Base-by-base conservation (phyloP, 2,797 vertebrate species). In the Capromys pilorides region DNA sequence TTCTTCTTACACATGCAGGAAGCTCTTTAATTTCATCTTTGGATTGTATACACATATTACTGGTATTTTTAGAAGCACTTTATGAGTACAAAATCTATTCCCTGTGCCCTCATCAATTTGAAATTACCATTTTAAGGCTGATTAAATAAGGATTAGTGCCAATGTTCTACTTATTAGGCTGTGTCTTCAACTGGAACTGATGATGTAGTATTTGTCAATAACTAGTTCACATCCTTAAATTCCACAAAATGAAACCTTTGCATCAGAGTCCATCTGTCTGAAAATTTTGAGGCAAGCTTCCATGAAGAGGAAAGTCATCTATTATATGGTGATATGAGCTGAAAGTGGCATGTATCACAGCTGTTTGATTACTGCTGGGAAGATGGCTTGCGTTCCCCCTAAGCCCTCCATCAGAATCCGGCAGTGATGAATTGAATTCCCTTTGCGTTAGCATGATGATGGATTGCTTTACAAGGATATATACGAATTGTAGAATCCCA, bases 141-240 rank as follows among this genome's bases (percentile, higher is more conserved):
- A 98, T 99, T 98, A 98, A 98, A 98, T 98, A 98, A 98, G 98
- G 98, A 99, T 99, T 99, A 98, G 98, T 97, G 97, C 97, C 97
- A 98, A 98, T 98, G 98, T 98, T 98, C 98, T 98, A 98, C 98
- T 98, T 98, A 98, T 98, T 98, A 98, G 98, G 98, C 98, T 98
- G 98, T 98, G 98, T 98, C 97, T 98, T 98, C 98, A 98, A 90
- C 98, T 98, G 98, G 98, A 98, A 98, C 98, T 98, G 98, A 98
- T 98, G 98, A 98, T 98, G 96, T 96, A 98, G 97, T 98, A 98
- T 98, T 98, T 98, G 98, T 98, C 98, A 98, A 98, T 98, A 98
- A 98, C 97, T 97, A 98, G 98, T 98, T 98, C 98, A 97, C 94
- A 98, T 98, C 97, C 97, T 97, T 97, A 98, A 98, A 98, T 97